Evolutionary conservation across 2,113 vertebrate species (phyloP), one percentile per base, ranked within the genome.

Genomic region (Archilochus colubris): DNA sequence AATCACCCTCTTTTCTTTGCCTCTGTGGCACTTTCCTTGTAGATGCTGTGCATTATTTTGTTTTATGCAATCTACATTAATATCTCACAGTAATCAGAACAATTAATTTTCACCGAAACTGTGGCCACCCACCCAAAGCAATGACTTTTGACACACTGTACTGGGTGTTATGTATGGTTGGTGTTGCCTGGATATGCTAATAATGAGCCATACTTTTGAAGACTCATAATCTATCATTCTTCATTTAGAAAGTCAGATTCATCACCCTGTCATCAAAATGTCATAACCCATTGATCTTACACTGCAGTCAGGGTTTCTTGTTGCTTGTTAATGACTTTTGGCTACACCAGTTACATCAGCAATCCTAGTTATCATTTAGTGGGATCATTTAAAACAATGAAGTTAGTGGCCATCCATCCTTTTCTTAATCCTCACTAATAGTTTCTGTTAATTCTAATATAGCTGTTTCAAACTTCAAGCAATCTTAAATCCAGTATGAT

Each of bases 271-370:
- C 95, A 92, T 82, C 63, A 87, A 96, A 95, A 94, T 96, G 88
- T 96, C 94, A 96, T 94, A 96, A 94, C 72, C 83, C 86, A 96
- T 95, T 91, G 95, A 94, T 95, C 78, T 92, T 69, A 51, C 44
- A 31, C 31, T 85, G 69, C 62, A 74, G 1, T 89, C 84, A 78
- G 73, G 46, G 88, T 72, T 73, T 91, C 86, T 63, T 67, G 86
- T 91, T 33, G 82, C 43, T 91, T 81, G 76, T 64, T 91, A 89
- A 93, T 75, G 62, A 22, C 55, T 33, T 74, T 90, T 69, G 72
- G 63, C 91, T 91, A 67, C 0, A 0, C 78, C n/a, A 31, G 27
- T 80, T 91, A 74, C 46, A 73, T 50, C 53, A 89, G 75, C 33
- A 86, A 76, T 77, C 64, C n/a, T n/a, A 44, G 70, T 50, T 70